Base-by-base conservation (phyloP, 2,113 vertebrate species). In the Otis tarda region DNA sequence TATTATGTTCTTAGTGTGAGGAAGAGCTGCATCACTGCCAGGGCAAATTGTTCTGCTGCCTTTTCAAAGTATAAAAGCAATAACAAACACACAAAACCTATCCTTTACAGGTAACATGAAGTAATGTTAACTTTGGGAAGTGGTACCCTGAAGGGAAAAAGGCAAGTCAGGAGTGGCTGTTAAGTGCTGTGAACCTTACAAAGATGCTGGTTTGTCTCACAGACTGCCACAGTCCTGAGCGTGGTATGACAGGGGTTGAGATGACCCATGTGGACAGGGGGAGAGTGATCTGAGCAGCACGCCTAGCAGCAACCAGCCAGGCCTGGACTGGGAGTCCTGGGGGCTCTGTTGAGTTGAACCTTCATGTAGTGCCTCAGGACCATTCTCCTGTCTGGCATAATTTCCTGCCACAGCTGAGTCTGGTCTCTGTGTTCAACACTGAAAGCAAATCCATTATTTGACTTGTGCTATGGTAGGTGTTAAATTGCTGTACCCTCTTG, bases 211-310 rank as follows among this genome's bases (percentile, higher is more conserved):
- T 77, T 94, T 79, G 35, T 14, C 35, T 87, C 31, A 43, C 30
- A 67, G 56, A 11, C 23, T 84, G 31, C 24, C 23, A 18, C 16
- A 50, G 1, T 73, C 41, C 24, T 2, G 4, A 39, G 9, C 7
- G 16, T 23, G 9, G 17, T 63, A 24, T 15, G 45, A 49, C 69
- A 79, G 12, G 4, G 1, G 2, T 52, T 79, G 49, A 77, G 53
- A 53, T 49, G 20, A n/a, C 8, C 41, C 4, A 0, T 25, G 24
- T 37, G 16, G 31, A 45, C 0, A 0, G 3, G 4, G 13, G 8
- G 8, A 56, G 21, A 52, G 30, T 50, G 39, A 31, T 10, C 14
- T 56, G 41, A 59, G 13, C 19, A 61, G 19, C 49, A 49, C 14
- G 35, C 13, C 41, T 12, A 53, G 35, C 23, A 86, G 17, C 23